Conservation (phyloP, 2,888 invertebrate genomes). For the Amblyteles armatorius region DNA sequence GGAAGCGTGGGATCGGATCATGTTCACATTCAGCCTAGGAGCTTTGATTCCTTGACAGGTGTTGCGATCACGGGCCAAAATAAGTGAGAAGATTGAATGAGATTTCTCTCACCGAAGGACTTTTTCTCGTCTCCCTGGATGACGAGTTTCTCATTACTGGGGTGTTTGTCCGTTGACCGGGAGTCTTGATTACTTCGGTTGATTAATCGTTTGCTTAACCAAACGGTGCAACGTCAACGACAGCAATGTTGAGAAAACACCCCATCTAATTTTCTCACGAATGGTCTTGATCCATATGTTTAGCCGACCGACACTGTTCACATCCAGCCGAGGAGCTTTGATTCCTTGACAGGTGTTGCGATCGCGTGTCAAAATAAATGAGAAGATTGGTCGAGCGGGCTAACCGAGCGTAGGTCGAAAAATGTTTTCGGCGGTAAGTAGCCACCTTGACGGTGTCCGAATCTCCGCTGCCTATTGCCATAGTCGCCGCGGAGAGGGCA, state of each 20-base stretch:
- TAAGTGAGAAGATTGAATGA: neutral
- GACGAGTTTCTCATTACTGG: neutral
- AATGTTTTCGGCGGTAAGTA: conserved; percentile 22
- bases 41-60: neutral
- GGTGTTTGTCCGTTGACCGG: too few species aligned
- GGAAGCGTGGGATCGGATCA: neutral
- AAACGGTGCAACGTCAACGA: neutral
- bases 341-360: neutral
- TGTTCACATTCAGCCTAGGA: neutral
- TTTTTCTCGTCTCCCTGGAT: neutral
- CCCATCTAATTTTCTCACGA: too few species aligned
- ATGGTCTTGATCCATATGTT: neutral
- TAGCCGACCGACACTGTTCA: neutral
- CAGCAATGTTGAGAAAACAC: neutral
- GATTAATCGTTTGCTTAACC: neutral
- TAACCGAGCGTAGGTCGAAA: neutral
- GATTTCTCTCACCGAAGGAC: neutral
- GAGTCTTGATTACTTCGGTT: neutral
- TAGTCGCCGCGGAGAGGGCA: conserved; percentile 8
- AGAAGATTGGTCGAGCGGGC: conserved; percentile 8
- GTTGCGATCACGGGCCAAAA: neutral
- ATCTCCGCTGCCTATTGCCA: conserved; percentile 6
- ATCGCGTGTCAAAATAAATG: conserved; percentile 2
- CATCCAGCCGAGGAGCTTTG: neutral
- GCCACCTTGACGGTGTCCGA: conserved; percentile 14